phyloP scores from a whole-genome alignment of 2,113 vertebrate species.

The Meles meles region DNA sequence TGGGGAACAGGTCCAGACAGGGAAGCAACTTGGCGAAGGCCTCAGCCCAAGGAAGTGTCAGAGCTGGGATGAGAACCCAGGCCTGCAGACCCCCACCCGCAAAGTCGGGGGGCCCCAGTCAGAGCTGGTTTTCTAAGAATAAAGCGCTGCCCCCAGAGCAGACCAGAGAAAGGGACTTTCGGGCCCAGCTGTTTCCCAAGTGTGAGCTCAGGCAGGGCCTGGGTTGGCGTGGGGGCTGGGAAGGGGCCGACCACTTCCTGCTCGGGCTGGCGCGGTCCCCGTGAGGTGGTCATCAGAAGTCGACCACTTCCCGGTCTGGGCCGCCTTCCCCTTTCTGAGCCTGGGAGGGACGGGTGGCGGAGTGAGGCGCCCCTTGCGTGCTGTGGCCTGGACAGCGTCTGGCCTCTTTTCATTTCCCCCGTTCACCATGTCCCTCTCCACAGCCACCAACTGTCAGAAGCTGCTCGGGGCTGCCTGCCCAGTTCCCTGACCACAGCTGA shows the following conservation, averaged over 20 bases:
- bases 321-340: slow-evolving; percentile 88
- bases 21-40: not conserved
- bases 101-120: not conserved
- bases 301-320: slow-evolving; percentile 87
- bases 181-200: slow-evolving; percentile 48
- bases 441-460: slow-evolving; percentile 70
- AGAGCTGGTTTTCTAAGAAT: slow-evolving; percentile 54
- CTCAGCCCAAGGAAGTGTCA: not conserved
- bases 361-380: slow-evolving; percentile 83
- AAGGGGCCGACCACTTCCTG: slow-evolving; percentile 68
- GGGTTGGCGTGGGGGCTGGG: slow-evolving; percentile 12
- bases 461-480: slow-evolving; percentile 47
- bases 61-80: not conserved
- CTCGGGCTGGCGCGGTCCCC: slow-evolving; percentile 61
- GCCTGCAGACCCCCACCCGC: slow-evolving; percentile 26
- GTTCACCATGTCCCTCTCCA: slow-evolving; percentile 26
- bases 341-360: slow-evolving; percentile 76
- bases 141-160: not conserved
- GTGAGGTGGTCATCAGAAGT: slow-evolving; percentile 84
- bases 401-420: slow-evolving; percentile 59
- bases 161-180: slow-evolving; percentile 64
- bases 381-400: slow-evolving; percentile 79
- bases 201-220: slow-evolving; percentile 41
- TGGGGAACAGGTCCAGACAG: not conserved
- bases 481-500: not conserved